Conservation (phyloP, 2,113 vertebrate species). For the Crotalus horridus region DNA sequence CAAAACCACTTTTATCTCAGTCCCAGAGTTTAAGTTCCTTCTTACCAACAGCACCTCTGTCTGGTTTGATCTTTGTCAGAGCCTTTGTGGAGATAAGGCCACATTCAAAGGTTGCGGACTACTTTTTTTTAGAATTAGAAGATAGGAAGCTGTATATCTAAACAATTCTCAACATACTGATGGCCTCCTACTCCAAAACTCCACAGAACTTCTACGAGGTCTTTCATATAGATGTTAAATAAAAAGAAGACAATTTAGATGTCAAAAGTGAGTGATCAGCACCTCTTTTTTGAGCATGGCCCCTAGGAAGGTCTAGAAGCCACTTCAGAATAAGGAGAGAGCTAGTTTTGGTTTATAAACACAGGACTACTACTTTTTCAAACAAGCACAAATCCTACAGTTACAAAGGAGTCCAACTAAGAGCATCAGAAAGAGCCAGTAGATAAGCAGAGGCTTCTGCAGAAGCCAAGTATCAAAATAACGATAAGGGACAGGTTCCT, state of each 20-base stretch:
- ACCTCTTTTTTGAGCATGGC: neutral
- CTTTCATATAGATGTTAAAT: neutral
- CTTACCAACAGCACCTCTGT: neutral
- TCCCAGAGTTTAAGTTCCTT: neutral
- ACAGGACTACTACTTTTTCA: neutral
- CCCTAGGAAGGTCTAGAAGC: neutral
- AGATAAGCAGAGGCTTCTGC: neutral
- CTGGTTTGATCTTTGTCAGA: neutral
- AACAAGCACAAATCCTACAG: neutral
- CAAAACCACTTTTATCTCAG: neutral
- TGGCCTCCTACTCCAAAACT: neutral
- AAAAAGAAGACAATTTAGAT: neutral
- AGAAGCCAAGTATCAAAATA: neutral
- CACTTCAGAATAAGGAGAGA: neutral
- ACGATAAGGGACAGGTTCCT: neutral
- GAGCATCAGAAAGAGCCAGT: neutral
- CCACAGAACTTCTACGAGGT: neutral
- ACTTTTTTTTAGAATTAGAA: neutral
- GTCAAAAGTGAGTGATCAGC: neutral
- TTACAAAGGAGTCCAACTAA: neutral
- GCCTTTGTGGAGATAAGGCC: neutral
- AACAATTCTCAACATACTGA: neutral
- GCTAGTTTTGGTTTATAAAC: neutral
- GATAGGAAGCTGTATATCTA: neutral
- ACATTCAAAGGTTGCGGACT: neutral